phyloP scores from a whole-genome alignment of 2,797 vertebrate genomes.

The Enteromius paludinosus region DNA sequence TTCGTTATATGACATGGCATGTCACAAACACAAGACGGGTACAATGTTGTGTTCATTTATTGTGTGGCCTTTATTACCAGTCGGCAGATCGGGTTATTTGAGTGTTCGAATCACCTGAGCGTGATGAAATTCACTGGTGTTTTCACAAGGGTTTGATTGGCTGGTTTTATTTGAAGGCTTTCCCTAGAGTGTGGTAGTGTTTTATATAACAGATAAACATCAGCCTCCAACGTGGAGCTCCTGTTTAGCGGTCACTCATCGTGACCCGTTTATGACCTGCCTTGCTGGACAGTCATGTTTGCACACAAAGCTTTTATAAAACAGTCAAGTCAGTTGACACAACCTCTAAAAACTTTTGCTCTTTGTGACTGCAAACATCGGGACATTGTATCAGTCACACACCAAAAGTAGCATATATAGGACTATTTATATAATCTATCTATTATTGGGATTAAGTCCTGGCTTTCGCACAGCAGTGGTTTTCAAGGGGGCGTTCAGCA shows the following conservation, averaged over 20 bases:
- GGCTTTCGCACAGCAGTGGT: not conserved
- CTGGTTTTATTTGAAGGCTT: constrained; percentile 27
- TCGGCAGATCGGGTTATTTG: not conserved
- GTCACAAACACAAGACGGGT: not conserved
- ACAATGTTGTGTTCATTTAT: not conserved
- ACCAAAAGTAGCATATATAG: not conserved
- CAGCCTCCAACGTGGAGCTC: constrained; percentile 52
- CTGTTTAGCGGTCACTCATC: constrained; percentile 12
- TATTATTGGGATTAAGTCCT: not conserved
- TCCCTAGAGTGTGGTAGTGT: constrained; percentile 2
- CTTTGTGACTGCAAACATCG: constrained; percentile 8
- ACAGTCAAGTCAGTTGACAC: not conserved
- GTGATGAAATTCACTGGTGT: constrained; percentile 21
- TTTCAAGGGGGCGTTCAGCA: constrained; percentile 7
- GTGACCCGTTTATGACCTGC: constrained; percentile 27
- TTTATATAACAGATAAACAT: constrained; percentile 38
- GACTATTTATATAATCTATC: too few relatives aligned
- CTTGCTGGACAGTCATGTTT: not conserved
- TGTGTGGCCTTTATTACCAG: constrained; percentile 4
- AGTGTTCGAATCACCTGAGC: constrained; percentile 45
- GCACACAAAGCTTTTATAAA: constrained; percentile 10
- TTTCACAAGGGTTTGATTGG: constrained; percentile 45
- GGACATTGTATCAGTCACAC: not conserved
- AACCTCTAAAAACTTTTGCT: constrained; percentile 2
- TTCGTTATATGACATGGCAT: not conserved